Evolutionary conservation across 2,797 vertebrate genomes (phyloP), one percentile per base, ranked within the genome.

Genomic region (Menidia menidia): DNA sequence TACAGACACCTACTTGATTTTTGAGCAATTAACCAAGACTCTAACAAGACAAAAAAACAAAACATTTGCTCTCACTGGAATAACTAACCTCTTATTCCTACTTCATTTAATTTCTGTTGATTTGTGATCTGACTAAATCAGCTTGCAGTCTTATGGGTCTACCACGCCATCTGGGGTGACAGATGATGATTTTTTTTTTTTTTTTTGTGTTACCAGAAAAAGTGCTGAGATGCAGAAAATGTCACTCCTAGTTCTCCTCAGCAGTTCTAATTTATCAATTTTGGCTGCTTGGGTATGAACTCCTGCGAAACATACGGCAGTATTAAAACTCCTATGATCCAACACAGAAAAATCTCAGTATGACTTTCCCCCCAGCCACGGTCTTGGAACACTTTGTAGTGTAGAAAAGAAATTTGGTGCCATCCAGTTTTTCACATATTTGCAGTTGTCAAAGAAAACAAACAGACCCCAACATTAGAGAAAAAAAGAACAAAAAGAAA

Each of bases 81-180:
- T 48, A 81, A 50, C 44, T 55, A 73, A 65, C 74, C 52, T 67
- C 56, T 68, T 60, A 51, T 71, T 79, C 67, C 52, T 78, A 64
- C 45, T 73, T 44, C 58, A 31, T 87, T 85, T 81, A 77, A 78
- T 83, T 84, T 86, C 47, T 87, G 89, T 87, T 89, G 87, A 90
- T 84, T 87, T 87, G 78, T 80, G 33, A 78, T 87, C 66, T 72
- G 72, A 84, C 74, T 82, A 78, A 87, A 87, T 92, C 90, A 89
- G 88, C 88, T 84, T 60, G 71, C 76, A 84, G 82, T 88, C 88
- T 88, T 87, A 44, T 82, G 83, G 82, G 86, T 89, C 85, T 83
- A 83, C 77, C 81, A 78, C 86, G 87, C 86, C 90, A 92, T 92
- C 87, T 92, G 88, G 83, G 69, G 85, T 82, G 83, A 81, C 90